Evolutionary conservation across 2,888 invertebrate species (phyloP), one percentile per base, ranked within the genome.

Genomic region (Tortricodes alternella): DNA sequence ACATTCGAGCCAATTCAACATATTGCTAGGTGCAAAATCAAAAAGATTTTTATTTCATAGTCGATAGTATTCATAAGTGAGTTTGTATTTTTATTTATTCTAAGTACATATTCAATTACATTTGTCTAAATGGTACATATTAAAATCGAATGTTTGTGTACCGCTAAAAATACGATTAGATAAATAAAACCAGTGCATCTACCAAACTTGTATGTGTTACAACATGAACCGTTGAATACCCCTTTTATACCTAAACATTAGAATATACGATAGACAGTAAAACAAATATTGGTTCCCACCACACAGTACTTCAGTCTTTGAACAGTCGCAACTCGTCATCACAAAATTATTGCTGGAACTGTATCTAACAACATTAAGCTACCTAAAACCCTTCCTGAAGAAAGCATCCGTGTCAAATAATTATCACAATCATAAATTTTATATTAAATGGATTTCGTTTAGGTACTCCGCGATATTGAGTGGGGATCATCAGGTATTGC

Each of bases 301-400:
- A 83, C 80, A 81, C 76, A 80, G 68, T 69, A 76, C 74, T 70
- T 88, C 87, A 88, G 87, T 88, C 87, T 87, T 87, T 80, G 73
- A 78, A 83, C 80, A 84, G 83, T 85, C 83, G 62, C 82, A n/a
- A n/a, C n/a, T n/a, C n/a, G n/a, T n/a, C n/a, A 85, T 85, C 83
- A 87, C 85, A 85, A 74, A 78, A 76, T 86, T 87, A 88, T 88
- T 86, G 86, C 86, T 86, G 85, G 64, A 74, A 76, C 73, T 74
- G 78, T 76, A 67, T 70, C 62, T 55, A 59, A 48, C 18, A 37
- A 48, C 44, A 58, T 38, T 44, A 21, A 46, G 29, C 50, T 59
- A 59, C 24, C 44, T 49, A 50, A 23, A 27, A 21, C 21, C 34
- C 18, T n/a, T 27, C n/a, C 62, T 59, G 38, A 29, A 44, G 29